Conservation (phyloP, 2,113 vertebrate species). For the Brachyistius frenatus region DNA sequence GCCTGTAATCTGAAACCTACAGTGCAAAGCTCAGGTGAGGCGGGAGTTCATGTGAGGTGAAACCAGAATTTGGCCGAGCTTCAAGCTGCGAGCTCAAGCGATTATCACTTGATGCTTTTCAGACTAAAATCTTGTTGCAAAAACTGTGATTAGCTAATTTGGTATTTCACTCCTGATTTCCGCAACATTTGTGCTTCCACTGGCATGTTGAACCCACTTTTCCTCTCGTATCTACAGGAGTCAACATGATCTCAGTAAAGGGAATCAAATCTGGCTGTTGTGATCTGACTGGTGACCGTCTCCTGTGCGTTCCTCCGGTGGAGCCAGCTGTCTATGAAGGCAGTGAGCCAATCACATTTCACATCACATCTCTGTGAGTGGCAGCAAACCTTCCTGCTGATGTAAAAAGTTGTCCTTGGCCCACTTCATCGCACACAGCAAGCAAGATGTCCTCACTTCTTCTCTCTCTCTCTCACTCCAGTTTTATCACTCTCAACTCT, state of each 20-base stretch:
- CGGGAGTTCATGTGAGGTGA: not conserved
- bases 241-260: not conserved
- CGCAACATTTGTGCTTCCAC: not conserved
- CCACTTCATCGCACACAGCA: conserved; percentile 52
- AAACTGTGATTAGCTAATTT: not conserved
- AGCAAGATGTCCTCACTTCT: not conserved
- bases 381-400: conserved; percentile 21
- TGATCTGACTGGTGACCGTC: not conserved
- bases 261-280: not conserved
- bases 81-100: not conserved
- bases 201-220: no score
- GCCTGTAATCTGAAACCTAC: not conserved
- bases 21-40: not conserved
- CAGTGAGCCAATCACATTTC: conserved; percentile 32
- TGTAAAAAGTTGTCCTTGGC: conserved; percentile 43
- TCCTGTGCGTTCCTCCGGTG: conserved; percentile 17
- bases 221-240: no score
- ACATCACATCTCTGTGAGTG: conserved; percentile 20
- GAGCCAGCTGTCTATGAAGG: conserved; percentile 19
- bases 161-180: not conserved
- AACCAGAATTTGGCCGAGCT: not conserved
- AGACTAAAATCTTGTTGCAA: not conserved
- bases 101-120: not conserved
- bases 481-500: not conserved
- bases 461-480: no score